These are phyloP conservation scores for Drosophila gaucha DNA, from an alignment of 2,888 invertebrate species.

Conservation along the genomic window DNA sequence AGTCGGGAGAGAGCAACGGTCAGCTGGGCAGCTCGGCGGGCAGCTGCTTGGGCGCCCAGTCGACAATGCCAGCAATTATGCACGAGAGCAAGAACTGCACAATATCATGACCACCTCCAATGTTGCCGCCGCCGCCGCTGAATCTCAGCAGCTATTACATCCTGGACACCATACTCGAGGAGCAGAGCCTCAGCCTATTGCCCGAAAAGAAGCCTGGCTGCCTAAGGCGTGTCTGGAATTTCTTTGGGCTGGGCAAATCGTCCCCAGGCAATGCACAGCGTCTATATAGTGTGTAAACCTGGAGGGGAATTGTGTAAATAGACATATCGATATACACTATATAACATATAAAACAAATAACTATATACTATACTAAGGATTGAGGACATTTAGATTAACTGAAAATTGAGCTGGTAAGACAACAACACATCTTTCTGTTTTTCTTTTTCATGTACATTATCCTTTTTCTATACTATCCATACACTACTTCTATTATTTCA, in stretches of 20 bases:
- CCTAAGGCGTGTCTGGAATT: slow-evolving; percentile 77
- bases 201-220: slow-evolving; percentile 81
- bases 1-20: slow-evolving; percentile 40
- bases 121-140: slow-evolving; percentile 80
- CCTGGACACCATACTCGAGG: slow-evolving; percentile 81
- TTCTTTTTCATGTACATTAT: slow-evolving; percentile 4
- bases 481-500: neutral
- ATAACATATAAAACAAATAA: slow-evolving; percentile 15
- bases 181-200: slow-evolving; percentile 74
- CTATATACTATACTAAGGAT: slow-evolving; percentile 9
- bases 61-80: slow-evolving; percentile 62
- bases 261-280: slow-evolving; percentile 41
- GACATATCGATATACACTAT: slow-evolving; percentile 66
- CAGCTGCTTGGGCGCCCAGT: slow-evolving; percentile 28
- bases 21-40: slow-evolving; percentile 4
- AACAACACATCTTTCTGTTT: neutral
- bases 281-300: slow-evolving; percentile 54
- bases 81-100: slow-evolving; percentile 92
- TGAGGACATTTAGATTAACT: neutral
- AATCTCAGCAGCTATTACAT: slow-evolving; percentile 82
- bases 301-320: slow-evolving; percentile 54
- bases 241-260: slow-evolving; percentile 68
- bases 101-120: slow-evolving; percentile 89
- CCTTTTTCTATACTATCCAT: neutral
- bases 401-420: slow-evolving; percentile 12